Evolutionary conservation across 2,888 invertebrate species (phyloP).

Genomic region (Trichopoda pennipes): DNA sequence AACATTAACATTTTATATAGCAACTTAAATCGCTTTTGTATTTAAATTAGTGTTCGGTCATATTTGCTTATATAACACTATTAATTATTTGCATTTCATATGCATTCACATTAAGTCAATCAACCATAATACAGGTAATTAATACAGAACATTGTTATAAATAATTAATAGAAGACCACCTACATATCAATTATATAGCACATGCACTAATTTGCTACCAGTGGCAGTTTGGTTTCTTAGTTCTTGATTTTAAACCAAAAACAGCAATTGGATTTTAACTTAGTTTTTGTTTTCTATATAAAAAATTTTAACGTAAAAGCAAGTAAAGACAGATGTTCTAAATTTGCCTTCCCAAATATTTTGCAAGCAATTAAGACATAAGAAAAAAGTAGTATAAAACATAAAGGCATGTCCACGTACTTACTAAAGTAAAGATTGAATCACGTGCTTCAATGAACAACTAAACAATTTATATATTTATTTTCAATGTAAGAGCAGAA

Average conservation of each 20-base stretch:
- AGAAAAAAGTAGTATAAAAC: slow-evolving; percentile 12
- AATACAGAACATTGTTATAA: too few species aligned
- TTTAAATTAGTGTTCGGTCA: too few species aligned
- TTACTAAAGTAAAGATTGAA: slow-evolving; percentile 57
- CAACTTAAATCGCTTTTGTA: too few species aligned
- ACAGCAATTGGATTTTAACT: slow-evolving; percentile 4
- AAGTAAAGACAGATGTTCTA: slow-evolving; percentile 23
- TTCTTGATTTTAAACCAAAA: background rate
- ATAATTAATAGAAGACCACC: slow-evolving; percentile 16
- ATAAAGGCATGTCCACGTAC: slow-evolving; percentile 50
- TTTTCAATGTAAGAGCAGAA: slow-evolving; percentile 25
- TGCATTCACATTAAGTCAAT: too few species aligned
- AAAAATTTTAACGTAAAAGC: background rate
- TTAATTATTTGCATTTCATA: too few species aligned
- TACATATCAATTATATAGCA: background rate
- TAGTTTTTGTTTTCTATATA: background rate
- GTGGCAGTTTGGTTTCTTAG: background rate
- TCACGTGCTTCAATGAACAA: slow-evolving; percentile 64
- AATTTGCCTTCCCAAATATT: slow-evolving; percentile 36
- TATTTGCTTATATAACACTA: too few species aligned
- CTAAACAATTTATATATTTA: slow-evolving; percentile 56
- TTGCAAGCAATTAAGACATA: slow-evolving; percentile 27
- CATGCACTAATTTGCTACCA: slow-evolving; percentile 3
- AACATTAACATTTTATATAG: too few species aligned
- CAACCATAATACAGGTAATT: too few species aligned